Conservation (phyloP, 2,113 vertebrate genomes). For the Calyptommatus sinebrachiatus region DNA sequence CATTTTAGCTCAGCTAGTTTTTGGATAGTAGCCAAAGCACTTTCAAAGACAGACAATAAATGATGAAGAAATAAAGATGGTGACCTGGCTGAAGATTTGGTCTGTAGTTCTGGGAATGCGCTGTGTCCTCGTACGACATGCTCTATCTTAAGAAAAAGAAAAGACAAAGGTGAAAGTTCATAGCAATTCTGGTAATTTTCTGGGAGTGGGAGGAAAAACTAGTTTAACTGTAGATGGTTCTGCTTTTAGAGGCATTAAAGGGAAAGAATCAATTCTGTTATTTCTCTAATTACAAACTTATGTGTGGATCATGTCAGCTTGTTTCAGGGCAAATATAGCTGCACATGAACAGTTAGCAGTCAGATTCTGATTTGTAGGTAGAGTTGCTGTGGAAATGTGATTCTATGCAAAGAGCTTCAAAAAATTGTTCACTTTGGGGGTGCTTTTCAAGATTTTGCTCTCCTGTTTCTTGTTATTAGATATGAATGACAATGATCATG, state of each 20-base stretch:
- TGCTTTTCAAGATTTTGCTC: not conserved
- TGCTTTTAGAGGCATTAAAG: not conserved
- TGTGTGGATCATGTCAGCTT: not conserved
- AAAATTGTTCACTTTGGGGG: not conserved
- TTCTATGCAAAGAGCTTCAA: not conserved
- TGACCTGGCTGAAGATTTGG: slow-evolving; percentile 81
- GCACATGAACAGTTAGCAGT: not conserved
- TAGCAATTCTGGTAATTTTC: slow-evolving; percentile 3
- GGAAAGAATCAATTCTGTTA: not conserved
- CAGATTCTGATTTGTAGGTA: not conserved
- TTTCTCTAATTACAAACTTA: not conserved
- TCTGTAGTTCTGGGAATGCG: slow-evolving; percentile 81
- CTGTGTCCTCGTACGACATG: slow-evolving; percentile 85
- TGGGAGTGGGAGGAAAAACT: not conserved
- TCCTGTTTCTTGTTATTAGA: not conserved
- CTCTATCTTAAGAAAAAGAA: slow-evolving; percentile 79
- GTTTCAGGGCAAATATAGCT: not conserved
- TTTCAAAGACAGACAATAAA: not conserved
- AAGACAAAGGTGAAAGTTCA: slow-evolving; percentile 2
- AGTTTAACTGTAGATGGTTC: not conserved
- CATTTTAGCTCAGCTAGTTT: slow-evolving; percentile 10
- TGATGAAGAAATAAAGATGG: slow-evolving; percentile 23
- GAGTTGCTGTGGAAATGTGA: not conserved
- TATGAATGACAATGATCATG: not conserved
- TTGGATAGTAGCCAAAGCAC: not conserved